Percentiles rank a stretch among this genome's conserved stretches.
These are phyloP conservation scores for Drepanosiphum platanoidis DNA, from an alignment of 2,888 invertebrate species.

Conservation along the genomic window DNA sequence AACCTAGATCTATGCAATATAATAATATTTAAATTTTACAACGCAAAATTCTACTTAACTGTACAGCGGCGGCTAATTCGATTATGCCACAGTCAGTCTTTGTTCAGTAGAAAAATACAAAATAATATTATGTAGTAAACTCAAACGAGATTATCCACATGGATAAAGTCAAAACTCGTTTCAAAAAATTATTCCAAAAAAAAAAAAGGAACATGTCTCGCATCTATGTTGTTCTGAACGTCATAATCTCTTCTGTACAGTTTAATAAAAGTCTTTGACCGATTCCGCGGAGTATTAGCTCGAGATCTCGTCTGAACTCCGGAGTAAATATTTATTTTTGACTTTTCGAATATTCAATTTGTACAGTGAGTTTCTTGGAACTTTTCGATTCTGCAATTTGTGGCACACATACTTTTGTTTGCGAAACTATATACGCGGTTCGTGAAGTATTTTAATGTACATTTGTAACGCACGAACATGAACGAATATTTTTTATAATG, in stretches of 20 bases:
- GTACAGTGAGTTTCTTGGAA: not conserved
- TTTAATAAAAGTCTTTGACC: not conserved
- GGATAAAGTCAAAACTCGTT: too few species aligned
- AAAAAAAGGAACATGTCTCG: too few species aligned
- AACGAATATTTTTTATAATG: not conserved
- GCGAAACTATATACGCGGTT: too few species aligned
- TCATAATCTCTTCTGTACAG: not conserved
- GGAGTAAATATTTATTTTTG: conserved; percentile 15
- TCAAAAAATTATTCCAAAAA: not conserved
- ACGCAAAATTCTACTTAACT: too few species aligned
- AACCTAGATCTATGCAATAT: too few species aligned
- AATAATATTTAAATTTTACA: too few species aligned
- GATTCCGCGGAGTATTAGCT: not conserved
- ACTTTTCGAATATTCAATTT: not conserved
- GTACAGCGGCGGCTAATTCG: too few species aligned
- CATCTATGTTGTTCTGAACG: too few species aligned
- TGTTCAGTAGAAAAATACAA: too few species aligned
- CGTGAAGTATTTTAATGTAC: not conserved
- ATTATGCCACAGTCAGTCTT: too few species aligned
- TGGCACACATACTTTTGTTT: not conserved
- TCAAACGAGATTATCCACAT: too few species aligned
- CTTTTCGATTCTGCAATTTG: not conserved
- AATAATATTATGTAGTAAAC: too few species aligned
- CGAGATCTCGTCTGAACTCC: not conserved
- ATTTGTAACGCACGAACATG: not conserved